phyloP scores from a whole-genome alignment of 2,797 vertebrate species.

The Vultur gryphus region DNA sequence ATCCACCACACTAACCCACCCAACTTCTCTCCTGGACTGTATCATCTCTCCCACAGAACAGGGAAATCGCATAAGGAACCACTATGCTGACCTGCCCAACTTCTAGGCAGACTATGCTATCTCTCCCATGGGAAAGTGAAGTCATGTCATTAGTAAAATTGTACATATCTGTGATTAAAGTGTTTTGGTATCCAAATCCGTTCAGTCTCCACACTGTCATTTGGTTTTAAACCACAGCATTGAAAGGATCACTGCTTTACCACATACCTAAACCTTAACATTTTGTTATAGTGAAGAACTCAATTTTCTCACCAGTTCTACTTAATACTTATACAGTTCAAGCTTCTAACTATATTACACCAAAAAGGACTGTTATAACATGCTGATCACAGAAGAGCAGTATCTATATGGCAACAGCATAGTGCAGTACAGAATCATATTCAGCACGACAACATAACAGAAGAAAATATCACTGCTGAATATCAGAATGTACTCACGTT shows the following conservation, averaged over 20 bases:
- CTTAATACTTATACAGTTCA: background rate
- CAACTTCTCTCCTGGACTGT: background rate
- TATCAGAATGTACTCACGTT: rapidly evolving
- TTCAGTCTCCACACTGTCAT: background rate
- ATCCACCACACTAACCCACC: background rate
- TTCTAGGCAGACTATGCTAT: background rate
- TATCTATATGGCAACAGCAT: background rate
- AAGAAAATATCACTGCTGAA: background rate
- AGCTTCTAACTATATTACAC: background rate
- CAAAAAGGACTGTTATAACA: background rate
- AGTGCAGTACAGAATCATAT: background rate
- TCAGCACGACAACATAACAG: background rate
- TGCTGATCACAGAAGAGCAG: background rate
- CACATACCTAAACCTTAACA: background rate
- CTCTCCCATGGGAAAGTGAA: background rate
- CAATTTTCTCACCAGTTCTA: background rate
- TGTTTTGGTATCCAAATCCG: background rate
- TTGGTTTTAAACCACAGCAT: background rate
- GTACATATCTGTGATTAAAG: background rate
- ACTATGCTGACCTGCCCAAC: background rate
- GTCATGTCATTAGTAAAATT: background rate
- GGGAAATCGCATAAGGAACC: background rate
- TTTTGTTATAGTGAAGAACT: background rate
- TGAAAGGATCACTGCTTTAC: background rate
- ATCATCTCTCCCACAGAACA: background rate